Conservation (phyloP, 2,113 vertebrate species). For the Sprattus sprattus region DNA sequence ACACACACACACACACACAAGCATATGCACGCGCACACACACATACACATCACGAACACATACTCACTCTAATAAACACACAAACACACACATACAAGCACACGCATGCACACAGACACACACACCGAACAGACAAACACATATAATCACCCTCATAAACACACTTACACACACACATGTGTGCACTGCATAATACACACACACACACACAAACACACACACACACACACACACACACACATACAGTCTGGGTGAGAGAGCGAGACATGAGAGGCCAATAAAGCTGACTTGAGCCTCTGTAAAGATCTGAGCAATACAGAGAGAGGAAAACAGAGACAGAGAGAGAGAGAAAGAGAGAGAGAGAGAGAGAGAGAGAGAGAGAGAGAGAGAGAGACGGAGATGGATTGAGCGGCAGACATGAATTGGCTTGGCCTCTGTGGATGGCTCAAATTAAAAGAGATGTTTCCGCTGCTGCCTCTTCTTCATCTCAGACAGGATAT, state of each 20-base stretch:
- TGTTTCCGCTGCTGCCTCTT: too few relatives aligned
- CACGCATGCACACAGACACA: neutral
- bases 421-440: too few relatives aligned
- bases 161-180: neutral
- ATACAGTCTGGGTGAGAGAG: neutral
- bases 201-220: neutral
- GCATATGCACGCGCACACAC: neutral
- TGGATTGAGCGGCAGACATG: too few relatives aligned
- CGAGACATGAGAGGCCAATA: conserved; percentile 6
- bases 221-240: neutral
- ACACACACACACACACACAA: neutral
- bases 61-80: neutral
- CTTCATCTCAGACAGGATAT: too few relatives aligned
- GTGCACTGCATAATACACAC: neutral
- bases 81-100: neutral
- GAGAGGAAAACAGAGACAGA: neutral
- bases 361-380: too few relatives aligned
- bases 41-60: neutral
- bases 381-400: too few relatives aligned
- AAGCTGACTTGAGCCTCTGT: too few relatives aligned
- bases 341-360: too few relatives aligned
- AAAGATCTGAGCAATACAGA: too few relatives aligned
- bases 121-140: neutral
- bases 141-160: neutral
- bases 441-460: too few relatives aligned